Conservation (phyloP, 92 coral and sea anemone genomes). For the Palythoa caribaeorum region DNA sequence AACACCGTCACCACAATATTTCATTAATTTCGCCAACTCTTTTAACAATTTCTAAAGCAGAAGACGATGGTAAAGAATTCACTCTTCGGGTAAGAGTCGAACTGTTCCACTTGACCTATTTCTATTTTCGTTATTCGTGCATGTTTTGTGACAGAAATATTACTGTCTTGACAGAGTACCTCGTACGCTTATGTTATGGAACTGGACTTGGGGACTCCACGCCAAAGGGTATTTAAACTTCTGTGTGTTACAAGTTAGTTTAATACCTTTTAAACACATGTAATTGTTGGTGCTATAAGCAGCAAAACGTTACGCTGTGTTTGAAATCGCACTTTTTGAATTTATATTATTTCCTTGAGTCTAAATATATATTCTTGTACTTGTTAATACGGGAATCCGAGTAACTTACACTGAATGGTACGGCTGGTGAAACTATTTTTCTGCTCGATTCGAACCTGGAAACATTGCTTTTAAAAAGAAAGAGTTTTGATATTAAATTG, state of each 20-base stretch:
- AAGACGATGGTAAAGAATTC: constrained; percentile 82
- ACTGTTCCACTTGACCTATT: background rate
- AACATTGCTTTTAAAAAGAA: too few species aligned
- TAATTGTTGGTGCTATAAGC: background rate
- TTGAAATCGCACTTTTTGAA: background rate
- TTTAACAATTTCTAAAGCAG: constrained; percentile 25
- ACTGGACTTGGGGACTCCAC: constrained; percentile 88
- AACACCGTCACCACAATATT: constrained; percentile 60
- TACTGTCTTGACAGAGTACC: constrained; percentile 74
- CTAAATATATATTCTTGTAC: background rate
- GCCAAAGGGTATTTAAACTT: constrained; percentile 76
- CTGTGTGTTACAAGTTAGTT: background rate
- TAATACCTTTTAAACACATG: background rate
- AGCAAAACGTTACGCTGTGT: background rate
- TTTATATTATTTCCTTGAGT: background rate
- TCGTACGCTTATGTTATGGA: constrained; percentile 95
- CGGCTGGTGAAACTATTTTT: too few species aligned
- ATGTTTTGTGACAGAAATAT: constrained; percentile 1
- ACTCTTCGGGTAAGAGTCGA: constrained; percentile 70
- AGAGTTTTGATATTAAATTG: too few species aligned
- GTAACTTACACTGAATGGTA: background rate
- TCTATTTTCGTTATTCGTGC: constrained; percentile 26
- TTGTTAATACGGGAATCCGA: background rate
- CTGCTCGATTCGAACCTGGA: too few species aligned
- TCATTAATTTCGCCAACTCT: constrained; percentile 37